Conservation (phyloP, 2,797 vertebrate genomes). For the Falco naumanni region DNA sequence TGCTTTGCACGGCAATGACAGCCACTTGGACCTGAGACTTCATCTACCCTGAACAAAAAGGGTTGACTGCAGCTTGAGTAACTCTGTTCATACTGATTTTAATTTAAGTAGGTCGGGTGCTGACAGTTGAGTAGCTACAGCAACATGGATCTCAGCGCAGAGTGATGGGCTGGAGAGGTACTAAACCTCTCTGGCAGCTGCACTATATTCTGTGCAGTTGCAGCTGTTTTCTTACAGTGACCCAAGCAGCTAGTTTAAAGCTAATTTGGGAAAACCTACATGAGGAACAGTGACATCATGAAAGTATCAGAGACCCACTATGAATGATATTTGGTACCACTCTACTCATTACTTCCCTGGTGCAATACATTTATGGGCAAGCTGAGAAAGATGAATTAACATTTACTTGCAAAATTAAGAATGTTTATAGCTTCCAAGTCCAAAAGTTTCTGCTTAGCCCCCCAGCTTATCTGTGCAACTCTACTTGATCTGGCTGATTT, state of each 20-base stretch:
- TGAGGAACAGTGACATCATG: background rate
- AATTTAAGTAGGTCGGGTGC: background rate
- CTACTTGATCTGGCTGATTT: background rate
- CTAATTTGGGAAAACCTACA: background rate
- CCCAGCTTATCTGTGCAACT: background rate
- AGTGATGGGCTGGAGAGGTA: background rate
- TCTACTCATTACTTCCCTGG: background rate
- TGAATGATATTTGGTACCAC: background rate
- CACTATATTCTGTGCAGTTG: background rate
- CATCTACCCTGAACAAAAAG: background rate
- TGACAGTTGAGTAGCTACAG: background rate
- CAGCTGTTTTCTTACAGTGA: background rate
- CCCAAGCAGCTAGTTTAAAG: background rate
- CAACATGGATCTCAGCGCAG: background rate
- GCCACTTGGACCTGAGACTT: background rate
- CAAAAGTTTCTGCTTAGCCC: slow-evolving; percentile 5
- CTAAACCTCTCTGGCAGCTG: background rate
- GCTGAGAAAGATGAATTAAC: background rate
- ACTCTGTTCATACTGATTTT: background rate
- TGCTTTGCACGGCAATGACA: background rate
- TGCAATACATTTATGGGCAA: background rate
- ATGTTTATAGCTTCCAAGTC: background rate
- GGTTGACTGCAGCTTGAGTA: background rate
- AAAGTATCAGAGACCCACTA: background rate
- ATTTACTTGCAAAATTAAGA: slow-evolving; percentile 31